Percentiles rank a stretch among this genome's conserved stretches.
These are phyloP conservation scores for Drosophila parvula DNA, from an alignment of 1,140 invertebrate genomes.

Conservation along the genomic window DNA sequence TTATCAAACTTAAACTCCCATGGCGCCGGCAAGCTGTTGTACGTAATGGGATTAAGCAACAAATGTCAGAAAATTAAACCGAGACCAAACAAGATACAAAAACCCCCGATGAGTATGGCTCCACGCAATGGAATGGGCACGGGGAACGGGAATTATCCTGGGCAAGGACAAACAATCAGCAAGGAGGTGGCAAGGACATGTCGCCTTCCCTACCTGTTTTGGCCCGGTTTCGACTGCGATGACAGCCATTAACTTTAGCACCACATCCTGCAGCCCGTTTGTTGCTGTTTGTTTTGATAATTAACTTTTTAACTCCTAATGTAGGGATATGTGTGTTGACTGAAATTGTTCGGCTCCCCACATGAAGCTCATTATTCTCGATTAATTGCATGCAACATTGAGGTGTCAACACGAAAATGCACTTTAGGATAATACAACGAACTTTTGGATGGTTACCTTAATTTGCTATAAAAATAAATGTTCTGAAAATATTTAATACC, in stretches of 20 bases:
- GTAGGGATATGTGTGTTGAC: slow-evolving; percentile 29
- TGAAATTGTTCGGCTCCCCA: slow-evolving; percentile 24
- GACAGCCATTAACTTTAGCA: slow-evolving; percentile 35
- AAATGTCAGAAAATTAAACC: slow-evolving; percentile 60
- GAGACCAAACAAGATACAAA: slow-evolving; percentile 57
- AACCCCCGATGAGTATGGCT: slow-evolving; percentile 26
- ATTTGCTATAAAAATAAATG: slow-evolving; percentile 10
- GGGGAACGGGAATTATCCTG: slow-evolving; percentile 27
- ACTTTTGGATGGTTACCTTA: neutral
- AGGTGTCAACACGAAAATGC: slow-evolving; percentile 60
- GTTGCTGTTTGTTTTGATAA: slow-evolving; percentile 59
- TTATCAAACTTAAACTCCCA: slow-evolving; percentile 33
- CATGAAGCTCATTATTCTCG: slow-evolving; percentile 42
- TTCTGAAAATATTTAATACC: neutral
- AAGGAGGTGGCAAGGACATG: slow-evolving; percentile 6
- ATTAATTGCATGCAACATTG: slow-evolving; percentile 59
- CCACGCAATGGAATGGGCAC: slow-evolving; percentile 9
- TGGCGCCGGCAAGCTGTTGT: neutral
- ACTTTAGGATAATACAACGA: slow-evolving; percentile 42
- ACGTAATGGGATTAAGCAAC: slow-evolving; percentile 46
- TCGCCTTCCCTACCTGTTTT: slow-evolving; percentile 37
- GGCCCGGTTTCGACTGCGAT: slow-evolving; percentile 19
- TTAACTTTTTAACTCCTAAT: slow-evolving; percentile 66
- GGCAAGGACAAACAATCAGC: slow-evolving; percentile 40
- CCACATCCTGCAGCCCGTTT: slow-evolving; percentile 8